Conservation (phyloP, 1,140 invertebrate genomes). For the Diabrotica undecimpunctata region DNA sequence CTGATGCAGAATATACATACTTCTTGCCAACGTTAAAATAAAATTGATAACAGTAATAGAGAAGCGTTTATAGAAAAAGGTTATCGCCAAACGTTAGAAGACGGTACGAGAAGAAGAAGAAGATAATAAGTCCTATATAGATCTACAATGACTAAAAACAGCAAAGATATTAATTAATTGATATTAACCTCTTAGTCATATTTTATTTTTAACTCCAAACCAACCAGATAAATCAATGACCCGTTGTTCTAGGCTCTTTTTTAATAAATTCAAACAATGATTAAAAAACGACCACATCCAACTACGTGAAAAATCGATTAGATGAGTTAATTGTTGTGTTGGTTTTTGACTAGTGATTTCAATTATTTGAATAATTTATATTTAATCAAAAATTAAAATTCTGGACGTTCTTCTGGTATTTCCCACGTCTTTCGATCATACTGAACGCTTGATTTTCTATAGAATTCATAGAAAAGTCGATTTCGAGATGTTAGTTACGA, state of each 20-base stretch:
- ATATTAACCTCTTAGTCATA: not conserved
- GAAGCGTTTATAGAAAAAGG: too few relatives aligned
- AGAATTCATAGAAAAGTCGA: not conserved
- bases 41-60: too few relatives aligned
- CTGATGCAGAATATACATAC: too few relatives aligned
- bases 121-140: not conserved
- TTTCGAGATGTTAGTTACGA: too few relatives aligned
- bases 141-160: not conserved
- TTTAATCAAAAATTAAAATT: not conserved
- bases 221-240: too few relatives aligned
- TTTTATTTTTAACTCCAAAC: not conserved
- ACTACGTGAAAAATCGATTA: not conserved
- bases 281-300: not conserved
- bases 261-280: not conserved
- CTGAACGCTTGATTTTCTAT: not conserved
- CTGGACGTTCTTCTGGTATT: not conserved
- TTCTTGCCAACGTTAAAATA: too few relatives aligned
- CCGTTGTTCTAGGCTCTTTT: not conserved
- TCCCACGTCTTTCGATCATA: slow-evolving; percentile 1
- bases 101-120: too few relatives aligned
- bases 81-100: too few relatives aligned
- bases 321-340: not conserved
- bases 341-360: slow-evolving; percentile 2
- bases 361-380: not conserved
- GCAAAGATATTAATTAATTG: not conserved